A percentile compares a stretch with the other conserved stretches of the same genome.
These are phyloP conservation scores for Ganaspis sp. DNA, from an alignment of 1,140 invertebrate species.

Conservation along the genomic window DNA sequence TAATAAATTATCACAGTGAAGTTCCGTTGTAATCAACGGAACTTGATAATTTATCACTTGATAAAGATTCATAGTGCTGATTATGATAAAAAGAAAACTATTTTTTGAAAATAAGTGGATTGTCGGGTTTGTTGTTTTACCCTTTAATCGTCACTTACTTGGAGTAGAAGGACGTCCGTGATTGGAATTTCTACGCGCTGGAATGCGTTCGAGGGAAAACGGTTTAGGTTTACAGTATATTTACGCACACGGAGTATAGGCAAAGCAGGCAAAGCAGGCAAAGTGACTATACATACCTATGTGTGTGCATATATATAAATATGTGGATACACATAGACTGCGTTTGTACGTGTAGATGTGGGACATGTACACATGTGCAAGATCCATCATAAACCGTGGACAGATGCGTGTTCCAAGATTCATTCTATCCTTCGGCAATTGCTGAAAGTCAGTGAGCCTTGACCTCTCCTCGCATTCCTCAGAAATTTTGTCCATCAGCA, in stretches of 20 bases:
- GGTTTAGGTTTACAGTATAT: neutral
- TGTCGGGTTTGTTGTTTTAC: neutral
- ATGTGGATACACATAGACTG: neutral
- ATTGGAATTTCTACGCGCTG: neutral
- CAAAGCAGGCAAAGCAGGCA: no score
- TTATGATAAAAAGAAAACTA: no score
- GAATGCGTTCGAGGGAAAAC: conserved; percentile 12
- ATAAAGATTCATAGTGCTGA: no score
- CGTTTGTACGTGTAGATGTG: neutral
- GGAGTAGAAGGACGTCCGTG: neutral
- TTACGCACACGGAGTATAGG: neutral
- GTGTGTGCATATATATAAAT: neutral
- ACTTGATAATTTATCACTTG: no score
- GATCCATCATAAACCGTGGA: neutral
- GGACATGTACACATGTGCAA: neutral
- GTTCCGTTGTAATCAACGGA: no score
- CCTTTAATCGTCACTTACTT: neutral
- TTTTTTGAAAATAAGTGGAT: no score
- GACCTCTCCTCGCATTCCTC: neutral
- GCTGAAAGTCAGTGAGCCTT: conserved; percentile 21
- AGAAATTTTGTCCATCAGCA: neutral
- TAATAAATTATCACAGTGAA: no score
- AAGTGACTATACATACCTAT: neutral
- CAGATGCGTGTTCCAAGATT: neutral
- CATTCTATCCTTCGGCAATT: neutral